A percentile compares a stretch with the other conserved stretches of the same genome.
These are phyloP conservation scores for Ectropis crepuscularia DNA, from an alignment of 2,888 invertebrate species.

Conservation along the genomic window DNA sequence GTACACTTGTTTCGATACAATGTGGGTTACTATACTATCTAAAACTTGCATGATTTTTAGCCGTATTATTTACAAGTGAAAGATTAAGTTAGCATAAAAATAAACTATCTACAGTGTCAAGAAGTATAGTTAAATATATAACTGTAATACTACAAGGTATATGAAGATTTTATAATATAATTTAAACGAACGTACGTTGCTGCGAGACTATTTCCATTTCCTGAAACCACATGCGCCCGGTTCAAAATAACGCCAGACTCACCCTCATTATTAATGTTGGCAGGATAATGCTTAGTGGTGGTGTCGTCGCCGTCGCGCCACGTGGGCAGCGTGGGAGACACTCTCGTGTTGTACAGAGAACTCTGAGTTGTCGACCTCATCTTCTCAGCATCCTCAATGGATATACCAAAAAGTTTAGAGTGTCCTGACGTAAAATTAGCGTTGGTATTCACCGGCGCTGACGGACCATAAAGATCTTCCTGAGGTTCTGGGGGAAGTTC, in stretches of 20 bases:
- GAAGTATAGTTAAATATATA: too few species aligned
- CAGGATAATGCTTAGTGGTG: slow-evolving; percentile 77
- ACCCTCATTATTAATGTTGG: slow-evolving; percentile 74
- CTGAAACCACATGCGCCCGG: slow-evolving; percentile 50
- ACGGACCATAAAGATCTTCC: slow-evolving; percentile 52
- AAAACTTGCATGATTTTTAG: too few species aligned
- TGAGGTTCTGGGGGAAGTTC: slow-evolving; percentile 54
- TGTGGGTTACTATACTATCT: too few species aligned
- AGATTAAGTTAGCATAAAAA: too few species aligned
- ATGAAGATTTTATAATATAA: too few species aligned
- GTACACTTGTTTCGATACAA: too few species aligned
- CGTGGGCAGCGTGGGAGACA: slow-evolving; percentile 87
- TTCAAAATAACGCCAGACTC: slow-evolving; percentile 48
- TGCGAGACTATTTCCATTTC: slow-evolving; percentile 18
- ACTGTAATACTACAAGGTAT: too few species aligned
- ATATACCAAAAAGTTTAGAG: slow-evolving; percentile 86
- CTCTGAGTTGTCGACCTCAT: slow-evolving; percentile 80
- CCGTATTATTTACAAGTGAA: too few species aligned
- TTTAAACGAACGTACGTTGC: slow-evolving; percentile 6
- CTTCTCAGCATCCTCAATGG: slow-evolving; percentile 85
- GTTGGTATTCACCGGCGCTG: slow-evolving; percentile 46
- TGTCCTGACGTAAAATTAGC: slow-evolving; percentile 85
- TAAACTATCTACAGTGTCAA: too few species aligned
- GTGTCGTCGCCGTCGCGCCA: slow-evolving; percentile 74
- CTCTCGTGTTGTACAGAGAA: slow-evolving; percentile 79